Conservation (phyloP, 2,113 vertebrate species). For the Tringa solitaria region DNA sequence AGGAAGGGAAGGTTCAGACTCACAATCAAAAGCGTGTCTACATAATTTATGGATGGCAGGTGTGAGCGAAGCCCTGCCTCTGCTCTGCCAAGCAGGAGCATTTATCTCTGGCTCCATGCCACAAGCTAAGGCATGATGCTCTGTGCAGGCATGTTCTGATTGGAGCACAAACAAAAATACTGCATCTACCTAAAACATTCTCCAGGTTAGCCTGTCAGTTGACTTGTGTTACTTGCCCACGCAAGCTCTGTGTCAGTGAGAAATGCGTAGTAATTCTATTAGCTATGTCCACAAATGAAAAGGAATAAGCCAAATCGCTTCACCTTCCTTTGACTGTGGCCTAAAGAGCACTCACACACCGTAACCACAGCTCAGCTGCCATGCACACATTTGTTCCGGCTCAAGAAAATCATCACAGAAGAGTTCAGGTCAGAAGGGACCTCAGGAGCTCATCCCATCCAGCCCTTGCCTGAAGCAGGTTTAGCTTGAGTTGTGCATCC, state of each 20-base stretch:
- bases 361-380: neutral
- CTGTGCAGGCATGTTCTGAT: neutral
- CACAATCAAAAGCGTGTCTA: neutral
- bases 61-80: neutral
- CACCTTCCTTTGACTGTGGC: neutral
- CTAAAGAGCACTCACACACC: neutral
- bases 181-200: neutral
- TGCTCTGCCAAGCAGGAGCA: neutral
- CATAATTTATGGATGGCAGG: neutral
- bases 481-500: neutral
- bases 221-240: neutral
- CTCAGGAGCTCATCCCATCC: neutral
- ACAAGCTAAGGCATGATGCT: neutral
- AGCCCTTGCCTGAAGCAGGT: neutral
- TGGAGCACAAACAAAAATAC: neutral
- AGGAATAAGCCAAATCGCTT: neutral
- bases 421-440: neutral
- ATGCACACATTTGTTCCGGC: fast-evolving
- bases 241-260: neutral
- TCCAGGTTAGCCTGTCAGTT: neutral
- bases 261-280: fast-evolving
- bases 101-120: neutral
- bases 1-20: neutral
- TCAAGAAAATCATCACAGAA: neutral
- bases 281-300: neutral